Evolutionary conservation across 2,888 invertebrate species (phyloP).

Genomic region (Notodonta dromedarius): DNA sequence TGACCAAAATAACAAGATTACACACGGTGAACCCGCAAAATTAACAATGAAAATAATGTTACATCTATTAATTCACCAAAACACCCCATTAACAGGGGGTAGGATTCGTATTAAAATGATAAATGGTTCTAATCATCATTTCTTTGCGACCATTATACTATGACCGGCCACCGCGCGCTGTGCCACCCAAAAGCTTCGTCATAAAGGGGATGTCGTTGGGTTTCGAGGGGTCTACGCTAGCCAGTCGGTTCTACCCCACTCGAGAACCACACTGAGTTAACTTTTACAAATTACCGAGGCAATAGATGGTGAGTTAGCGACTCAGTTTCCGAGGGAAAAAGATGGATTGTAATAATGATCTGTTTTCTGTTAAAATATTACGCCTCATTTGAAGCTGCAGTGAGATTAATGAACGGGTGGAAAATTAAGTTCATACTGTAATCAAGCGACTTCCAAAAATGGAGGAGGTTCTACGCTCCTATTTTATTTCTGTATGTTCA

Average conservation of each 20-base stretch:
- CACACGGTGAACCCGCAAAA: conserved; percentile 68
- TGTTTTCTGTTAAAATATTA: conserved; percentile 65
- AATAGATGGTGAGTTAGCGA: conserved; percentile 70
- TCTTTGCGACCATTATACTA: conserved; percentile 48
- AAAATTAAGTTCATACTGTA: not conserved
- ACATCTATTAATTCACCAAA: conserved; percentile 76
- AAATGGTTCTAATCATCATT: conserved; percentile 79
- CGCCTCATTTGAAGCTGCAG: conserved; percentile 41
- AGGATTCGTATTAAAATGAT: conserved; percentile 80
- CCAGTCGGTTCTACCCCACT: conserved; percentile 66
- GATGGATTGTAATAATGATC: conserved; percentile 73
- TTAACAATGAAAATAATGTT: conserved; percentile 79
- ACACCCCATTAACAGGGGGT: conserved; percentile 77
- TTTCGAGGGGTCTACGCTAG: conserved; percentile 40
- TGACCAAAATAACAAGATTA: conserved; percentile 56
- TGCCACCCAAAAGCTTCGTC: conserved; percentile 10
- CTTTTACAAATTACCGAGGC: conserved; percentile 78
- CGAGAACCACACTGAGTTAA: conserved; percentile 69
- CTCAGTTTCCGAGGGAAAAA: conserved; percentile 60
- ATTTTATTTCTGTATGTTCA: too few species aligned
- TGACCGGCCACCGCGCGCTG: conserved; percentile 31
- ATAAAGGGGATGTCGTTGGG: conserved; percentile 15
- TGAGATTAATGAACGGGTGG: conserved; percentile 37
- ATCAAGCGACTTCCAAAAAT: too few species aligned
- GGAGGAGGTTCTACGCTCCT: too few species aligned